Conservation (phyloP, 1,140 invertebrate species). For the Camponotus vicinus region DNA sequence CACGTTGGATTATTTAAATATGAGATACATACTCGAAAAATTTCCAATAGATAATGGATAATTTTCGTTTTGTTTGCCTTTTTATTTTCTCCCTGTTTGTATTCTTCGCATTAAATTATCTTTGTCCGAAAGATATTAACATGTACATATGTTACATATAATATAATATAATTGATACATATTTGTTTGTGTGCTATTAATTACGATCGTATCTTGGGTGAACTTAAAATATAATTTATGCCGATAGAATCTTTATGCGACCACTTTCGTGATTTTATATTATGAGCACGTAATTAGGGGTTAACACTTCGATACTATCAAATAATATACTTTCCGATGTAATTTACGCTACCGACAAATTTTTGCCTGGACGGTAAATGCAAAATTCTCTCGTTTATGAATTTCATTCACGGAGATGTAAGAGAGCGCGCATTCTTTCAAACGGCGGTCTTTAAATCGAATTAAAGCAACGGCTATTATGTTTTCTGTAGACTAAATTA, state of each 20-base stretch:
- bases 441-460: slow-evolving; percentile 51
- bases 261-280: background rate
- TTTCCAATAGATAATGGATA: background rate
- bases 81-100: background rate
- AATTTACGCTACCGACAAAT: slow-evolving; percentile 2
- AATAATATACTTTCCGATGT: background rate
- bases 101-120: background rate
- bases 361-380: slow-evolving; percentile 35
- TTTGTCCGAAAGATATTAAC: background rate
- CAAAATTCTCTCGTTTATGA: slow-evolving; percentile 13
- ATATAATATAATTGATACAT: background rate
- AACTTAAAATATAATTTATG: background rate
- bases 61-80: background rate
- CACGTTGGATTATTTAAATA: slow-evolving; percentile 18
- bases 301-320: slow-evolving; percentile 22
- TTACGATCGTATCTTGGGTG: background rate
- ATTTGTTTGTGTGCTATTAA: background rate
- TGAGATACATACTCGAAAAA: background rate
- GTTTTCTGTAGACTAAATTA: slow-evolving; percentile 48
- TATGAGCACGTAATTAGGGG: background rate
- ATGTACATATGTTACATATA: background rate
- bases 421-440: slow-evolving; percentile 29
- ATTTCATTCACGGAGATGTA: background rate
- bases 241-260: background rate
- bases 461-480: slow-evolving; percentile 53